Conservation (phyloP, 1,140 invertebrate genomes). For the Ceratina australensis region DNA sequence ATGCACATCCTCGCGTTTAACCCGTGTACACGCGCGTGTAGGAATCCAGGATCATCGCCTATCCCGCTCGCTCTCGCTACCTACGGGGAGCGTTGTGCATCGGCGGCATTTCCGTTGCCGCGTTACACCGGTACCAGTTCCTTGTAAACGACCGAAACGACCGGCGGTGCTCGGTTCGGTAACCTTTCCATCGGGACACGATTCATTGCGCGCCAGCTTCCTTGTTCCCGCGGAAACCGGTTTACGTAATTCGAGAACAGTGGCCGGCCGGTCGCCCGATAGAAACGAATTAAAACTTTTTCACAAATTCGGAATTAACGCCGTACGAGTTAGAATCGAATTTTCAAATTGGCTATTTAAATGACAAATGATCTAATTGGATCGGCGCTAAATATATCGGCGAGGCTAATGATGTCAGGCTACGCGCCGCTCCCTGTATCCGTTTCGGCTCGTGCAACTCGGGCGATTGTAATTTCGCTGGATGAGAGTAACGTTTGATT, state of each 20-base stretch:
- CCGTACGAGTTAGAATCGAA: too few relatives aligned
- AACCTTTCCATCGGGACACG: neutral
- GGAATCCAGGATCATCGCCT: too few relatives aligned
- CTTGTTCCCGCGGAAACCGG: too few relatives aligned
- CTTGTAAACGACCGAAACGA: conserved; percentile 24
- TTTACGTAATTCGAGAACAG: neutral
- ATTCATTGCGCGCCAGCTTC: neutral
- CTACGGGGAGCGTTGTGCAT: neutral
- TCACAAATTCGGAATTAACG: too few relatives aligned
- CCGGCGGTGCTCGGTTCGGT: neutral
- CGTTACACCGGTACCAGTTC: neutral
- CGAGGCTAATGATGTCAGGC: too few relatives aligned
- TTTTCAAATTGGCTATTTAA: too few relatives aligned
- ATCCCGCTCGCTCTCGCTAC: too few relatives aligned
- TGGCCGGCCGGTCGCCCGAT: neutral
- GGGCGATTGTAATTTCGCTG: too few relatives aligned
- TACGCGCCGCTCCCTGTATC: too few relatives aligned
- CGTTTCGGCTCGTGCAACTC: neutral
- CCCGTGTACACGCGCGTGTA: neutral
- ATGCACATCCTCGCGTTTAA: neutral
- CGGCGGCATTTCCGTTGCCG: conserved; percentile 30
- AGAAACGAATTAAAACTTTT: too few relatives aligned
- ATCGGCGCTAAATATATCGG: too few relatives aligned
- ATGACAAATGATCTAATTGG: too few relatives aligned
- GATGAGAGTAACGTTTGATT: neutral